Evolutionary conservation across 2,797 vertebrate species (phyloP), one percentile per base, ranked within the genome.

Genomic region (Rhinatrema bivittatum): DNA sequence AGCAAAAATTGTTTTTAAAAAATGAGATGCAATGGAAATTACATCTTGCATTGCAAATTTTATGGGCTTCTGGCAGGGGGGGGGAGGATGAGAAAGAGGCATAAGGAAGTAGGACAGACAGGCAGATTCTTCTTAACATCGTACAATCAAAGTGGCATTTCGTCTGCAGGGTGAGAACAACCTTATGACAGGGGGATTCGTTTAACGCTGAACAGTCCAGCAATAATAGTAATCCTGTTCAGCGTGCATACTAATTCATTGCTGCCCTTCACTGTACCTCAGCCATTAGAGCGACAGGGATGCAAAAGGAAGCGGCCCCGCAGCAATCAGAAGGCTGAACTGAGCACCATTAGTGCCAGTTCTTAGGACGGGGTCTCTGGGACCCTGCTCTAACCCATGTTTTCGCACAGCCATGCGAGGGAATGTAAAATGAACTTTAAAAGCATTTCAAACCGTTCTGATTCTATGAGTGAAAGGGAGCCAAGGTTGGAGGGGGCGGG

Each of bases 171-270:
- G 34, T 61, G 55, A 37, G 29, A 62, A 43, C 20, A 44, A 25
- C 30, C 17, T 50, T 62, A 32, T 61, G 59, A 60, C 50, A 63
- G 29, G 10, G n/a, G 55, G 46, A 70, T 60, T 68, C 60, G 25
- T 53, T 65, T 51, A 73, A 54, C 36, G 50, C 6, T 53, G 43
- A 69, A 44, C 28, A 68, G 25, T 42, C 42, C 16, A 67, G 29
- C 32, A 73, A 74, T n/a, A 74, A 50, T 16, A 66, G 30, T 60
- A 59, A 58, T 54, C 42, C 48, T 56, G 46, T 61, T 67, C 46
- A 60, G 43, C 67, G 34, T 46, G 17, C 22, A 65, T 60, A 60
- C 59, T 67, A 70, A 73, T 56, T 70, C 39, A 59, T 18, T 60
- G 42, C 36, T 71, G 49, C 25, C 53, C 54, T 81, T 72, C 59